A percentile compares a stretch with the other conserved stretches of the same genome.
Conservation (phyloP, 2,888 invertebrate genomes). For the Ormyrus pomaceus region DNA sequence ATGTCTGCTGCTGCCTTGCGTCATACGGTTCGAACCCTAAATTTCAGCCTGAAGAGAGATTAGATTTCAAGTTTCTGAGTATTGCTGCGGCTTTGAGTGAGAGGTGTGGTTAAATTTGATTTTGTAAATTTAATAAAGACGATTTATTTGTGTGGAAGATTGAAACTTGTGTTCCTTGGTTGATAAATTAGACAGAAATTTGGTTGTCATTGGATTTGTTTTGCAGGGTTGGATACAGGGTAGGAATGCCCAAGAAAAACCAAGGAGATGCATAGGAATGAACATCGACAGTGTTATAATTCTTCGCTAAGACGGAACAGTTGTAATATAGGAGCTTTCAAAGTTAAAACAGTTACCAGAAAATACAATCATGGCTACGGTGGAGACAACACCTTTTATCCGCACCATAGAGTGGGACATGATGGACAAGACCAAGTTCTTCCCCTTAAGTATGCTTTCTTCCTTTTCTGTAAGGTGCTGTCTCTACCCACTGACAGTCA, state of each 20-base stretch:
- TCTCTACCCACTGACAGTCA: conserved; percentile 94
- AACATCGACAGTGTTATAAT: conserved; percentile 57
- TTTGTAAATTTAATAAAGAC: neutral
- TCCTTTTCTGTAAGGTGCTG: conserved; percentile 85
- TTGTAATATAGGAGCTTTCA: conserved; percentile 38
- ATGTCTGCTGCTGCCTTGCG: neutral
- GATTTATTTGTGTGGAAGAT: neutral
- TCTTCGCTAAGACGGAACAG: conserved; percentile 48
- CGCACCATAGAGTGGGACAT: conserved; percentile 97
- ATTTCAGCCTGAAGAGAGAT: neutral
- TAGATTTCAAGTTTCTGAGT: neutral
- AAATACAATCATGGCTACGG: conserved; percentile 73
- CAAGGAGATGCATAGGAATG: conserved; percentile 71
- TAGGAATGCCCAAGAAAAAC: conserved; percentile 67
- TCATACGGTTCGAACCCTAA: neutral
- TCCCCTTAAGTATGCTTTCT: conserved; percentile 93
- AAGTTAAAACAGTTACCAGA: conserved; percentile 18
- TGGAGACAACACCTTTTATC: conserved; percentile 81
- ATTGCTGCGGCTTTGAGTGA: neutral
- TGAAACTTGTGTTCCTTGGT: neutral
- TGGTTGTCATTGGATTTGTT: neutral
- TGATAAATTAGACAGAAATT: neutral
- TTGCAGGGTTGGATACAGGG: conserved; percentile 47
- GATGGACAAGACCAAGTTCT: conserved; percentile 97
- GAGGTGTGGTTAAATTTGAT: neutral